Evolutionary conservation across 1,140 invertebrate genomes (phyloP), one percentile per base, ranked within the genome.

Genomic region (Drosophila melanica): DNA sequence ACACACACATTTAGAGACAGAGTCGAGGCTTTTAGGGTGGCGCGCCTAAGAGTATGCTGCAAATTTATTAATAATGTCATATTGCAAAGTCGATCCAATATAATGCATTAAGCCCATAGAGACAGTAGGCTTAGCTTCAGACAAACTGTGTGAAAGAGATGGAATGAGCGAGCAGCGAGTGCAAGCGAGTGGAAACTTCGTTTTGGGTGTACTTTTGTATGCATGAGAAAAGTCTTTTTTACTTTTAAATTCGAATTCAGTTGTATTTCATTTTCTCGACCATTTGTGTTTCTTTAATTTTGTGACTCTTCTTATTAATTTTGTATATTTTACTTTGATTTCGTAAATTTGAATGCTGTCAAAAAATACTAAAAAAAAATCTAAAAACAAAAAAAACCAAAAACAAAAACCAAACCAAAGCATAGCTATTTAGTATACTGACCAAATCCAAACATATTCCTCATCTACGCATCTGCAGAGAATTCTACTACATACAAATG

Each of bases 401-500:
- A 59, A 16, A 7, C 33, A 35, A 33, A 72, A 44, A 59, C 42
- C 20, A 62, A 64, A 64, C 47, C 18, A 14, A 70, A 76, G 71
- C 51, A 39, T 73, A 76, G 77, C 62, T 71, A 65, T 51, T 60
- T 75, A 84, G 76, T 76, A 73, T 87, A 87, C 82, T 87, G 82
- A 87, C 82, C 82, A 76, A 80, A 65, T 67, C 79, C 79, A 86
- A 86, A 86, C 84, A 86, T 84, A 84, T 87, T 86, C 82, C 82
- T 87, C 82, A 87, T 87, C 82, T 87, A 89, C 84, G 84, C 84
- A 87, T 90, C 95, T 96, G 47, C 95, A 99, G 99, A 93, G 99
- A 99, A 94, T 99, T 99, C 94, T 99, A 98, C 94, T 99, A 99
- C 94, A 99, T 99, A 92, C 99, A 99, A 94, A 99, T 99, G 98